A percentile compares a stretch with the other conserved stretches of the same genome.
Evolutionary conservation across 2,888 invertebrate species (phyloP).

Genomic region (Eustalomyia histrio): DNA sequence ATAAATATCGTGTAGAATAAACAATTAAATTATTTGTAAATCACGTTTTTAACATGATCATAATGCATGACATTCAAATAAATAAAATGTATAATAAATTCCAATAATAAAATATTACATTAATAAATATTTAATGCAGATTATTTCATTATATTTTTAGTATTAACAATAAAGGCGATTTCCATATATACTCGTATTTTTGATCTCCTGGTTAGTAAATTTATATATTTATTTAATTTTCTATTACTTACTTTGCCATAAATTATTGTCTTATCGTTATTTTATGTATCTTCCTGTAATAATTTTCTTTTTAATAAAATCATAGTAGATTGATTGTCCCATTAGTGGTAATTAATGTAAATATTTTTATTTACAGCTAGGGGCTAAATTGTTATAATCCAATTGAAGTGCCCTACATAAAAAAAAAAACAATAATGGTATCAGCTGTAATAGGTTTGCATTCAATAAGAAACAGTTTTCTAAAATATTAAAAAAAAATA

Average conservation of each 20-base stretch:
- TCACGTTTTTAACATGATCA: conserved; percentile 59
- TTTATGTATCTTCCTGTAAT: conserved; percentile 59
- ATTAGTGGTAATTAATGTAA: conserved; percentile 63
- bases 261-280: conserved; percentile 60
- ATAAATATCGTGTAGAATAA: conserved; percentile 59
- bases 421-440: background rate
- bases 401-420: background rate
- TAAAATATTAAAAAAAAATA: no score
- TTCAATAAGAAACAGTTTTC: no score
- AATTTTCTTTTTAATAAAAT: conserved; percentile 16
- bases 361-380: conserved; percentile 32
- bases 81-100: conserved; percentile 39
- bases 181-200: background rate
- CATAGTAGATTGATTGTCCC: conserved; percentile 59
- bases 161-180: background rate
- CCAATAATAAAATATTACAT: background rate
- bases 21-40: conserved; percentile 62
- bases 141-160: background rate
- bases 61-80: conserved; percentile 40
- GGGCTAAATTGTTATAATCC: conserved; percentile 25
- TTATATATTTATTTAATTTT: conserved; percentile 10
- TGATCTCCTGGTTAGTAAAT: background rate
- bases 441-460: no score
- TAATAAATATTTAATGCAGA: background rate
- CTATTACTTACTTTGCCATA: conserved; percentile 23